Evolutionary conservation across 2,113 vertebrate genomes (phyloP).

Genomic region (Apodemus sylvaticus): DNA sequence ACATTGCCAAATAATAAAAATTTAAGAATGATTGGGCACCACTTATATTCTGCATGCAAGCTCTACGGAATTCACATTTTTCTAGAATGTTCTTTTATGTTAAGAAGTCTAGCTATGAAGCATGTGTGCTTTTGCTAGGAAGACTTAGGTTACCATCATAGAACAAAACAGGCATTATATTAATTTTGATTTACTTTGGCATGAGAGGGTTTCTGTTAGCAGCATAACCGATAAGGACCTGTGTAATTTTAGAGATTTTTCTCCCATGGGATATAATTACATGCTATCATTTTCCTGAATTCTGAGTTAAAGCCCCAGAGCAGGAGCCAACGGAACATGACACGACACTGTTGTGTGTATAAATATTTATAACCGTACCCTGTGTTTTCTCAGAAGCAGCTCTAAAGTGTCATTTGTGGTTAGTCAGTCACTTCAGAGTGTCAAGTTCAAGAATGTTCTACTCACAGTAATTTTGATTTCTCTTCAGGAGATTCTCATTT

Average conservation of each 20-base stretch:
- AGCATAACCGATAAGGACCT: constrained; percentile 5
- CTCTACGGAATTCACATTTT: neutral
- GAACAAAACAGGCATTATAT: neutral
- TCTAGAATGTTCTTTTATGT: neutral
- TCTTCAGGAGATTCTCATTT: constrained; percentile 59
- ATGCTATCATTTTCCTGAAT: constrained; percentile 51
- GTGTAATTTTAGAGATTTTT: constrained; percentile 9
- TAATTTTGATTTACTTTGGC: constrained; percentile 42
- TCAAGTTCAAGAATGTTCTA: constrained; percentile 25
- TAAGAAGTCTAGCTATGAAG: constrained; percentile 19
- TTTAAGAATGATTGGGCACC: neutral
- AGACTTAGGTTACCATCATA: constrained; percentile 4
- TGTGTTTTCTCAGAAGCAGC: constrained; percentile 37
- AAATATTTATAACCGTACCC: constrained; percentile 58
- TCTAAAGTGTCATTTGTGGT: constrained; percentile 57
- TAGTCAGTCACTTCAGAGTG: constrained; percentile 45
- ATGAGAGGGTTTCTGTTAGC: neutral
- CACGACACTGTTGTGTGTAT: neutral
- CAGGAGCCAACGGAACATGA: neutral
- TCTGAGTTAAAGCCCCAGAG: constrained; percentile 2
- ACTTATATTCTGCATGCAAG: constrained; percentile 25
- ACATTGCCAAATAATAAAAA: neutral
- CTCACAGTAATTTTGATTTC: constrained; percentile 69
- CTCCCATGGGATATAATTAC: neutral
- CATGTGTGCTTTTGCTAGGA: neutral